These are phyloP conservation scores for Lagorchestes hirsutus DNA, from an alignment of 2,797 vertebrate species.

Conservation along the genomic window DNA sequence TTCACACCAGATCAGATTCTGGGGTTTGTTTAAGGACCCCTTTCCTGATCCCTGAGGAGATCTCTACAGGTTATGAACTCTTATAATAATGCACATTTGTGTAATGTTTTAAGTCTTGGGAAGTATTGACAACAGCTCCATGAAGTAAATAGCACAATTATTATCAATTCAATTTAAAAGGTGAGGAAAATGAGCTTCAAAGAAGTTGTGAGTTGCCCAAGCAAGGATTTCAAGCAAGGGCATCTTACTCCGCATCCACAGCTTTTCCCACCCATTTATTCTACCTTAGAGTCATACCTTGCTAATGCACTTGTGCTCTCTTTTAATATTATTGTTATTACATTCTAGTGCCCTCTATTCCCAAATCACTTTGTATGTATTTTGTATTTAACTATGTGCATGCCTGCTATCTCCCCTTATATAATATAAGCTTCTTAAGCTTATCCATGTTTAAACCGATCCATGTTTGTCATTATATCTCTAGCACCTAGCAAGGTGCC, in stretches of 20 bases:
- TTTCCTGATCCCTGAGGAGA: neutral
- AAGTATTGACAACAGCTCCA: neutral
- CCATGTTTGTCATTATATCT: neutral
- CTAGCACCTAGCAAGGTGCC: neutral
- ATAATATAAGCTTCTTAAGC: neutral
- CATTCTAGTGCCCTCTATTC: neutral
- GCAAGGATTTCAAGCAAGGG: neutral
- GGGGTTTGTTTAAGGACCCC: neutral
- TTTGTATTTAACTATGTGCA: neutral
- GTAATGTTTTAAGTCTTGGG: neutral
- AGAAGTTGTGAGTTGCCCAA: neutral
- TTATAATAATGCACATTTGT: neutral
- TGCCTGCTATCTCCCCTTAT: neutral
- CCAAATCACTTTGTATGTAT: neutral
- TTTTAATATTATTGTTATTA: neutral
- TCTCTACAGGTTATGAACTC: neutral
- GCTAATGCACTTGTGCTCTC: neutral
- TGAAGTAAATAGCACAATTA: neutral
- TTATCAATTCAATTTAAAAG: neutral
- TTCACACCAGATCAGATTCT: neutral
- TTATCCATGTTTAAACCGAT: neutral
- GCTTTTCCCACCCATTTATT: neutral
- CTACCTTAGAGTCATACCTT: neutral
- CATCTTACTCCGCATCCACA: neutral
- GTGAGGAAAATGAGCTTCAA: neutral